Percentiles rank a stretch among this genome's conserved stretches.
phyloP scores from a whole-genome alignment of 37 sponge, comb jelly and placozoan species.

The Amphimedon queenslandica region DNA sequence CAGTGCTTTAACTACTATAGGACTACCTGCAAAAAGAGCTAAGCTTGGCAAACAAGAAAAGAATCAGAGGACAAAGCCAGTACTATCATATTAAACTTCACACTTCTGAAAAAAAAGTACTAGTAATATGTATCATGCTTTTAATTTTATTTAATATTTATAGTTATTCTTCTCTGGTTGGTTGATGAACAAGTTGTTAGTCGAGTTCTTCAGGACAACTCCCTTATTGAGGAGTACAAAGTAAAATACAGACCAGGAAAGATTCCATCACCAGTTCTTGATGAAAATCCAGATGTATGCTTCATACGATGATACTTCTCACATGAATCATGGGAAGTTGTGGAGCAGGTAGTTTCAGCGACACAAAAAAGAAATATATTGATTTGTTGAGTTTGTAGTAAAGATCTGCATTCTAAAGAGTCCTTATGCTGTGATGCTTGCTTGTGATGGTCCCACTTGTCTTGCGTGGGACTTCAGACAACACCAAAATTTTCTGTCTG shows the following conservation, averaged over 20 bases:
- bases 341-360: not conserved
- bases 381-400: not conserved
- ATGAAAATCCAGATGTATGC: not conserved
- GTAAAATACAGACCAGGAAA: conserved; percentile 33
- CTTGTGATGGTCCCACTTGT: not conserved
- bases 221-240: conserved; percentile 29
- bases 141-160: too few relatives aligned
- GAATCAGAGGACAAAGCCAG: too few relatives aligned
- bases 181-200: conserved; percentile 11
- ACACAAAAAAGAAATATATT: not conserved
- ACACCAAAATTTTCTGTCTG: not conserved
- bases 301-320: not conserved
- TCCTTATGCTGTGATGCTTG: not conserved
- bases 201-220: not conserved
- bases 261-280: not conserved
- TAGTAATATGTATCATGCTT: too few relatives aligned
- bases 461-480: not conserved
- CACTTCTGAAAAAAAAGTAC: too few relatives aligned
- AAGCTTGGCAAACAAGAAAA: too few relatives aligned
- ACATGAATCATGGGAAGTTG: not conserved
- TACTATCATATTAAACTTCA: too few relatives aligned
- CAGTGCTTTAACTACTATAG: too few relatives aligned
- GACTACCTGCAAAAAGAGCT: too few relatives aligned
- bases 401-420: not conserved
- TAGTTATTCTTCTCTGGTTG: conserved; percentile 35